Evolutionary conservation across 2,113 vertebrate species (phyloP), one percentile per base, ranked within the genome.

Genomic region (Clinocottus analis): DNA sequence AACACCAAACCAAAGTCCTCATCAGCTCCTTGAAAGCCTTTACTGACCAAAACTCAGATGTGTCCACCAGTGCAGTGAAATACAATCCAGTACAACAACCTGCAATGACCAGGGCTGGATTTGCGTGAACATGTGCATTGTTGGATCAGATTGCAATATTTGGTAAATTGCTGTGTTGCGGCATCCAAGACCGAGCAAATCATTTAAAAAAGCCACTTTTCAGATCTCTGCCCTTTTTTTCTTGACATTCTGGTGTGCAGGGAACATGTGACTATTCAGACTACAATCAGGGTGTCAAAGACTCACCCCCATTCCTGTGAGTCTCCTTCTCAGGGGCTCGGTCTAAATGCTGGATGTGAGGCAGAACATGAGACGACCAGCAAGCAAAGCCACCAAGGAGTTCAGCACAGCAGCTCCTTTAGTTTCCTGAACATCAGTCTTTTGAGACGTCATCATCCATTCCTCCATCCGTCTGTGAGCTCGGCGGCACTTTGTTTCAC

Each of bases 381-480:
- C 61, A 47, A 86, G 65, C 33, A 75, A 75, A 79, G 16, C 29
- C 63, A 73, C 53, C 29, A 35, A 70, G 11, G 25, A 62, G 53
- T 41, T 51, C 2, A 27, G 73, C 13, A 47, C 39, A 35, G 75
- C 16, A 0, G 39, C 55, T 19, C 33, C 23, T 25, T 59, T 23
- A 13, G 39, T 75, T 69, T 64, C 33, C 79, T 87, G 92, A 92
- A 92, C 90, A 89, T 93, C 92, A 82, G 92, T 87, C 88, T 85
- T 37, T 72, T 29, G 31, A 80, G 93, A 94, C 91, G 56, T 94
- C 91, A 91, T 93, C 58, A 85, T 88, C 83, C 90, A 88, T 31
- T 65, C 51, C 19, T 64, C 41, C 41, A 29, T 63, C 45, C 21
- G 43, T 35, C 39, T 27, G n/a, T 37, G 31, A 62, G 23, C 43